Base-by-base conservation (phyloP, 2,888 invertebrate genomes). In the Metalampra italica region DNA sequence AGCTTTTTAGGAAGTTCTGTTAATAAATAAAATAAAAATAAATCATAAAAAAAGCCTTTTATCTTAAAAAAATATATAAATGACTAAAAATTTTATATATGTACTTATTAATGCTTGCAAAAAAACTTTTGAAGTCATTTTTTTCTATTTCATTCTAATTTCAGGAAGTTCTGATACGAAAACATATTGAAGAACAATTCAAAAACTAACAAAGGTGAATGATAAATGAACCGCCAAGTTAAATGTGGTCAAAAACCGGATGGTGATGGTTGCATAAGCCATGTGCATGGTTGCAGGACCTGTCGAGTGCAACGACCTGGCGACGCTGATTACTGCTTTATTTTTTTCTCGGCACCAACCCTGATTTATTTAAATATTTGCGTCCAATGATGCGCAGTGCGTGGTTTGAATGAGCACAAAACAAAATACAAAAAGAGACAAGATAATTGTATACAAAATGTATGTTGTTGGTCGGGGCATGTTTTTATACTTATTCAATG, bases 191-290 rank as follows among this genome's bases (percentile, higher is more conserved):
- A n/a, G n/a, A n/a, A n/a, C n/a, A n/a, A n/a, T n/a, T n/a, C n/a
- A n/a, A 22, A 22, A 22, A 22, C 22, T 5, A 5, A 22, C 22
- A 22, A 22, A 22, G 22, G 22, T 22, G 5, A 22, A 22, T 22
- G 22, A 22, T 22, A 22, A 22, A 22, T 22, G 22, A 3, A 22
- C 5, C 22, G 22, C 22, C 22, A 22, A 22, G 22, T 22, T 22
- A 22, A 36, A 36, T n/a, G n/a, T n/a, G n/a, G 59, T 48, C 65
- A 66, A 66, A 72, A 80, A 78, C 82, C 78, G 77, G 78, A 69
- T 71, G 55, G 62, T 64, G 44, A 51, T 55, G 62, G 75, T 85
- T 85, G 76, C 83, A 81, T 84, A 84, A 86, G 60, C 53, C 68
- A 69, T 66, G 62, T 73, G 71, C 71, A 65, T 55, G 66, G 64